Evolutionary conservation across 2,888 invertebrate species (phyloP), one percentile per base, ranked within the genome.

Genomic region (Candidula unifasciata): DNA sequence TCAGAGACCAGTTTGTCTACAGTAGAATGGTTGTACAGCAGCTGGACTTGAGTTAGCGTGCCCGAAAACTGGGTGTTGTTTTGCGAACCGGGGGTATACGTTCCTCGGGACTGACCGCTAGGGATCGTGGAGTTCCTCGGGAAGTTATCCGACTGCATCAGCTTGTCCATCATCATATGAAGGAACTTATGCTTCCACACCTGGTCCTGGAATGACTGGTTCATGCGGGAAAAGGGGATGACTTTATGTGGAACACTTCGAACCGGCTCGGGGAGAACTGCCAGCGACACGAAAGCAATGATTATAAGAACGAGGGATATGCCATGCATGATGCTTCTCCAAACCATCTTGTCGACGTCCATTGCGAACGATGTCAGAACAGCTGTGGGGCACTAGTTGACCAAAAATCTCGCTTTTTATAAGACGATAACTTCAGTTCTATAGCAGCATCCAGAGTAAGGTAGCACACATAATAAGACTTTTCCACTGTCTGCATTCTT

Each of bases 171-270:
- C 13, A 74, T 33, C 27, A 30, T 16, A 2, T 30, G 18, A 0
- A 74, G 74, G 18, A 74, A 74, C 30, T 30, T 74, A 18, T 74
- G 74, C 18, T 52, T 54, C 30, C 74, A 54, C 52, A 54, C 30
- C 3, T 74, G 30, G 16, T 74, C 74, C 0, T n/a, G 27, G 54
- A 74, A 18, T 18, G 74, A 54, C 18, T 74, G 52, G 74, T 74
- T 74, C 33, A 74, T 74, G 33, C 30, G n/a, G 0, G 54, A 5
- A 30, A 54, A 74, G 3, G 74, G 54, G 2, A 74, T 24, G 18
- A 74, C 74, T 21, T 10, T 18, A 30, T 54, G 73, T 8, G 13
- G 44, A n/a, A 37, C 44, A 52, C 73, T n/a, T 10, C 44, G 37
- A 0, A 73, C 73, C 0, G 73, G 73, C 6, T 5, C 27, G 2